These are phyloP conservation scores for Aptenodytes forsteri DNA, from an alignment of 2,113 vertebrate genomes.

Conservation along the genomic window DNA sequence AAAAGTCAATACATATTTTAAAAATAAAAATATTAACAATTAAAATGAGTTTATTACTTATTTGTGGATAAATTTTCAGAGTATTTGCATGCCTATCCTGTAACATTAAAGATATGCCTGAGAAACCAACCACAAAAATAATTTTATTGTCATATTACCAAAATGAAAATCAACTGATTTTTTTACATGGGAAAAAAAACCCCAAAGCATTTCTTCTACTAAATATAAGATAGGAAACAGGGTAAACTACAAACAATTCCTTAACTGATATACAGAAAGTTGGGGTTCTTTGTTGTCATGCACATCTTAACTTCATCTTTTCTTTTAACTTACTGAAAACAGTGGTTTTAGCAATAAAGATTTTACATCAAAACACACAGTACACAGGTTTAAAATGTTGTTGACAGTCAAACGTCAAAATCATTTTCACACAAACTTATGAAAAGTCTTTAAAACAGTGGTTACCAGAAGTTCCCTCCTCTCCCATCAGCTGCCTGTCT, in stretches of 20 bases:
- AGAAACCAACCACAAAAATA: background rate
- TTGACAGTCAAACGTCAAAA: background rate
- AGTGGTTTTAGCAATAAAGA: background rate
- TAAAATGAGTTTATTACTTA: background rate
- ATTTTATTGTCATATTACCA: background rate
- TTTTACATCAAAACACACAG: background rate
- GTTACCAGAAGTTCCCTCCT: background rate
- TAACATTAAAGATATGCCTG: background rate
- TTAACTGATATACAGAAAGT: conserved; percentile 4
- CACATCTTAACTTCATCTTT: background rate
- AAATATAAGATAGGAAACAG: background rate
- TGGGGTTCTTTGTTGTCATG: background rate
- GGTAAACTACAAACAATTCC: background rate
- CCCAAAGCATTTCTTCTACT: background rate
- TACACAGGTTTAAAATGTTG: background rate
- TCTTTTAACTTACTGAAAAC: background rate
- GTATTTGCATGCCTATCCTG: background rate
- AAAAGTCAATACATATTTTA: conserved; percentile 4
- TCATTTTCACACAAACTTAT: background rate
- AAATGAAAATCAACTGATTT: background rate
- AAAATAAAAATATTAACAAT: conserved; percentile 22
- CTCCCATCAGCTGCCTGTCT: background rate
- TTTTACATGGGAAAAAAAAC: background rate
- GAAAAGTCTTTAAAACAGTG: background rate
- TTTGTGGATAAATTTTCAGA: conserved; percentile 27